These are phyloP conservation scores for Noturus placidus DNA, from an alignment of 2,113 vertebrate genomes.

Conservation along the genomic window DNA sequence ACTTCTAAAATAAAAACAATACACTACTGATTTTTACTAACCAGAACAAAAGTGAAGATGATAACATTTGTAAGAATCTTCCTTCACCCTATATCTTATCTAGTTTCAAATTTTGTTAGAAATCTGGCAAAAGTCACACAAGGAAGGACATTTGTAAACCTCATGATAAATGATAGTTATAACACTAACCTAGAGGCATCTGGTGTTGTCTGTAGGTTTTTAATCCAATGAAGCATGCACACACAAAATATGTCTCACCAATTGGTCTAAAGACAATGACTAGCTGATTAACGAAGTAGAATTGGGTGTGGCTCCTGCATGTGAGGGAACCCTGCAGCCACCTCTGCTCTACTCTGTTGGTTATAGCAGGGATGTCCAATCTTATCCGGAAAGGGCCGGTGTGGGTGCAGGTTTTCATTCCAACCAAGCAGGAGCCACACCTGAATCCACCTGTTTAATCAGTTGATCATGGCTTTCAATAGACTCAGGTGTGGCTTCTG, in stretches of 20 bases:
- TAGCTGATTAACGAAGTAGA: not conserved
- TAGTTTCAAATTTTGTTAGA: not conserved
- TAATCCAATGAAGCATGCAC: not conserved
- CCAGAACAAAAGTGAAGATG: not conserved
- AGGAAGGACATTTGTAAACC: not conserved
- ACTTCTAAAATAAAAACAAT: not conserved
- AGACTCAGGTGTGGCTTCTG: no score
- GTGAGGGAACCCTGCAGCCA: not conserved
- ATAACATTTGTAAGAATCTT: no score
- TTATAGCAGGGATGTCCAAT: no score
- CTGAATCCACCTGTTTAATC: no score
- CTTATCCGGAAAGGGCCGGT: no score
- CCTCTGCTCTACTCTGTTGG: not conserved
- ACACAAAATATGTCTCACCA: not conserved
- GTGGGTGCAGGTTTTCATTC: no score
- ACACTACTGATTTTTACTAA: not conserved
- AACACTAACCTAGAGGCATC: not conserved
- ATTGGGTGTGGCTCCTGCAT: not conserved
- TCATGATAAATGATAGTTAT: not conserved
- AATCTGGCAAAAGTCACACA: not conserved
- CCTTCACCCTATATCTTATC: no score
- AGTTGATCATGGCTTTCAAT: no score
- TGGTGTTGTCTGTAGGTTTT: not conserved
- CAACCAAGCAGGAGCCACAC: no score
- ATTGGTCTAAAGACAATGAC: not conserved